These are phyloP conservation scores for Hippoglossus stenolepis DNA, from an alignment of 2,113 vertebrate genomes.

Conservation along the genomic window DNA sequence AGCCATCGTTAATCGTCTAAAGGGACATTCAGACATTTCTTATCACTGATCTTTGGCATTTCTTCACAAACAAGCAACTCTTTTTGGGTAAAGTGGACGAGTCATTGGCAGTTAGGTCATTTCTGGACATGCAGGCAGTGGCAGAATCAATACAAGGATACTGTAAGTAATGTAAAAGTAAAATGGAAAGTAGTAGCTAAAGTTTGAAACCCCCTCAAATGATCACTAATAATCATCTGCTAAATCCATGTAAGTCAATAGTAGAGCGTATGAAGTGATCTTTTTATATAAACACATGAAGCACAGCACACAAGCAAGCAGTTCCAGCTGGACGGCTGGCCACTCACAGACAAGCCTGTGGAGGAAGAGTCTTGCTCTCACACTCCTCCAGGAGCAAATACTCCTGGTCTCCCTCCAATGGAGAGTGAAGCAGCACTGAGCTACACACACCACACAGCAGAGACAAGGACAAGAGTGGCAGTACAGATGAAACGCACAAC, in stretches of 20 bases:
- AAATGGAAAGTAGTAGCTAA: neutral
- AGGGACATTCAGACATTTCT: neutral
- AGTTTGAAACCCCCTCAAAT: constrained; percentile 6
- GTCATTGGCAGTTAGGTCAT: neutral
- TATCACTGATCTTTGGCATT: constrained; percentile 21
- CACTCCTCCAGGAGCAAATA: constrained; percentile 98
- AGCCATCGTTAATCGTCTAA: constrained; percentile 18
- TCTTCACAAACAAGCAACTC: neutral
- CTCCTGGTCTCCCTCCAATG: constrained; percentile 89
- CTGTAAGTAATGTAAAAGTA: neutral
- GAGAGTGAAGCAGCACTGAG: constrained; percentile 85
- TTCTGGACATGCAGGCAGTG: constrained; percentile 43
- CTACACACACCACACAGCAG: constrained; percentile 81
- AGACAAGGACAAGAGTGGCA: constrained; percentile 61
- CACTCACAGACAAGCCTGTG: constrained; percentile 92
- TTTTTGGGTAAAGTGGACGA: constrained; percentile 8
- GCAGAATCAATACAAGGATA: constrained; percentile 23
- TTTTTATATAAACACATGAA: constrained; percentile 17
- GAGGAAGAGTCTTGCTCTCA: constrained; percentile 94
- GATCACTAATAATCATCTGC: constrained; percentile 1
- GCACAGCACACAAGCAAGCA: constrained; percentile 72
- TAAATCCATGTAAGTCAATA: neutral
- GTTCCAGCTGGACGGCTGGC: constrained; percentile 75
- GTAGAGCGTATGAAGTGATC: neutral
- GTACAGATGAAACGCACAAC: constrained; percentile 38